Evolutionary conservation across 2,113 vertebrate species (phyloP).

Genomic region (Delphinapterus leucas): DNA sequence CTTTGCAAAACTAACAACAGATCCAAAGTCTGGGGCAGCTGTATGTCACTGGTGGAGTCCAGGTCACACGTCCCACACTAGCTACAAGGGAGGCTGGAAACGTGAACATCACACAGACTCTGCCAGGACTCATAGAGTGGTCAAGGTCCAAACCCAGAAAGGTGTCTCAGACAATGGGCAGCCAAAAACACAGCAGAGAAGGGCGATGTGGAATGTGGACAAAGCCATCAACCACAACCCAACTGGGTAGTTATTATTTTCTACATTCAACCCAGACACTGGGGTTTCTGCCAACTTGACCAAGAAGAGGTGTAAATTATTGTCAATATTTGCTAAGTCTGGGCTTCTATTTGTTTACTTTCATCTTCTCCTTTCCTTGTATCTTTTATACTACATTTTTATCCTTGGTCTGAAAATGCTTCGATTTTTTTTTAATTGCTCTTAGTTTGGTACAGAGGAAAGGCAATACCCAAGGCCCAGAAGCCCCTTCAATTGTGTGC

Average conservation of each 20-base stretch:
- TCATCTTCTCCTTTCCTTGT: slow-evolving; percentile 10
- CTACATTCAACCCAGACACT: slow-evolving; percentile 33
- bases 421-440: not conserved
- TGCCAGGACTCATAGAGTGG: not conserved
- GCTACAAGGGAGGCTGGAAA: slow-evolving; percentile 21
- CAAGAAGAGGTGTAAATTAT: slow-evolving; percentile 41
- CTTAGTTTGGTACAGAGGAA: not conserved
- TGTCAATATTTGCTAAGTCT: slow-evolving; percentile 61
- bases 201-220: not conserved
- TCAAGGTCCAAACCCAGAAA: not conserved
- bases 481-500: not conserved
- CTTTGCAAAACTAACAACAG: not conserved
- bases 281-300: slow-evolving; percentile 37
- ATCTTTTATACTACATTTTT: slow-evolving; percentile 27
- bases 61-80: not conserved
- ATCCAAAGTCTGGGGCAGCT: not conserved
- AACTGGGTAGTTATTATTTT: not conserved
- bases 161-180: not conserved
- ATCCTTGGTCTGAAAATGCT: slow-evolving; percentile 12
- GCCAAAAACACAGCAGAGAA: not conserved
- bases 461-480: not conserved
- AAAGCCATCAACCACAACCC: slow-evolving; percentile 1
- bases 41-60: too few species aligned
- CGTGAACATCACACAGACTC: not conserved
- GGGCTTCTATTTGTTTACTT: slow-evolving; percentile 33